Percentiles rank a stretch among this genome's conserved stretches.
phyloP scores from a whole-genome alignment of 2,797 vertebrate species.

The Protonibea diacanthus region DNA sequence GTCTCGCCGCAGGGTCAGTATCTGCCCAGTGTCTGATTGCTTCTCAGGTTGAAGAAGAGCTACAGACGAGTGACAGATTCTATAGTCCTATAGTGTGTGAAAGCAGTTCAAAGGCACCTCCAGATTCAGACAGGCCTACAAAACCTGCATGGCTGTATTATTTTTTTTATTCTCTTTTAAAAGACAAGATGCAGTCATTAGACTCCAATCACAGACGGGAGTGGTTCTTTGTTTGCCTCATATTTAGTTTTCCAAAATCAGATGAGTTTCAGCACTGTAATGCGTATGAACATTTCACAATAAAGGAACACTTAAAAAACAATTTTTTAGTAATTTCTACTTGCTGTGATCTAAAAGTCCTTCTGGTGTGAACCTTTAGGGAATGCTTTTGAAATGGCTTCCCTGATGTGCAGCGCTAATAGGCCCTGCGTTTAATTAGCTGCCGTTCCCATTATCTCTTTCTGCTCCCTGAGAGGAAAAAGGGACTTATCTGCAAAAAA shows the following conservation, averaged over 20 bases:
- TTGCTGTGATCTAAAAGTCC: conserved; percentile 69
- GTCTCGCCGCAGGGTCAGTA: conserved; percentile 95
- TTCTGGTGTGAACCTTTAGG: conserved; percentile 72
- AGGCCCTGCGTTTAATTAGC: conserved; percentile 78
- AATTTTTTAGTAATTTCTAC: conserved; percentile 41
- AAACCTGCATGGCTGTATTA: not conserved
- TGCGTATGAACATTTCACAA: conserved; percentile 12
- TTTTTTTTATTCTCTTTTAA: not conserved
- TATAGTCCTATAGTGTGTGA: not conserved
- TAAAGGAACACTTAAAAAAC: conserved; percentile 37
- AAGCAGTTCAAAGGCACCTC: not conserved
- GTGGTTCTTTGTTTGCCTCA: not conserved
- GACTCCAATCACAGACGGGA: not conserved
- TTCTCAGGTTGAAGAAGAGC: conserved; percentile 8
- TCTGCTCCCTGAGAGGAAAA: conserved; percentile 59
- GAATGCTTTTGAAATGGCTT: conserved; percentile 76
- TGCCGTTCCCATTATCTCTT: conserved; percentile 75
- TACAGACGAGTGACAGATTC: not conserved
- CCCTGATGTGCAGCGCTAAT: conserved; percentile 79
- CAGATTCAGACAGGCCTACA: not conserved
- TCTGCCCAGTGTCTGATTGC: conserved; percentile 32
- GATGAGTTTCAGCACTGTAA: conserved; percentile 3
- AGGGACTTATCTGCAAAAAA: conserved; percentile 44
- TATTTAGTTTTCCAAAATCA: conserved; percentile 18
- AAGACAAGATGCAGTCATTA: not conserved